phyloP scores from a whole-genome alignment of 2,797 vertebrate genomes.

The Anisognathus igniventris region DNA sequence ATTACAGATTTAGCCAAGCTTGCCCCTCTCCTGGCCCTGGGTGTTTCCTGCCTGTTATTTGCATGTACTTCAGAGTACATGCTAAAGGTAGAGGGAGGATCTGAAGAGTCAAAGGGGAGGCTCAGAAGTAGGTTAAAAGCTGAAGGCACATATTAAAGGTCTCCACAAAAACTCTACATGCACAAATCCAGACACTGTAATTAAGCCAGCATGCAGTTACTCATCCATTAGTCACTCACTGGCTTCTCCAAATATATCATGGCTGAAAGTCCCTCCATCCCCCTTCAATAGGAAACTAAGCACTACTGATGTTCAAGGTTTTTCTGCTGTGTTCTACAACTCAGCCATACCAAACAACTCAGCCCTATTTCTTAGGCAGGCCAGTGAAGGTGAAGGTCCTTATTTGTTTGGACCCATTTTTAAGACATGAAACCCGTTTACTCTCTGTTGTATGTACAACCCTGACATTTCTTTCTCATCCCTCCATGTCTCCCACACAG shows the following conservation, averaged over 20 bases:
- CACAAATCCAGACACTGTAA: neutral
- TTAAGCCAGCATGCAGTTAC: neutral
- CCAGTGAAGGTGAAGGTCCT: neutral
- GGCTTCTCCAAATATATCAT: neutral
- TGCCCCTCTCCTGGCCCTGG: neutral
- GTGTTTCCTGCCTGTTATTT: neutral
- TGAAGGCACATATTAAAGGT: neutral
- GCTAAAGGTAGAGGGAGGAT: neutral
- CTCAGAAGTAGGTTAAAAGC: neutral
- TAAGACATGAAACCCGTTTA: neutral
- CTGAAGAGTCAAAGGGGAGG: neutral
- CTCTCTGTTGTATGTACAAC: neutral
- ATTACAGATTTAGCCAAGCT: neutral
- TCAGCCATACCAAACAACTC: neutral
- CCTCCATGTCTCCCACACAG: neutral
- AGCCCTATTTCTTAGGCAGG: neutral
- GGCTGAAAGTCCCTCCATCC: neutral
- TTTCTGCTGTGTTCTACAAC: neutral
- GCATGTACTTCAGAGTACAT: neutral
- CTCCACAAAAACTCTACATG: neutral
- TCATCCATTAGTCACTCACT: slow-evolving; percentile 17
- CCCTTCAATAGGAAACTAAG: neutral
- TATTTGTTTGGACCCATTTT: neutral
- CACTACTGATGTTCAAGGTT: neutral
- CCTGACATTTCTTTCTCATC: neutral